These are phyloP conservation scores for Limnephilus marmoratus DNA, from an alignment of 2,888 invertebrate genomes.

Conservation along the genomic window DNA sequence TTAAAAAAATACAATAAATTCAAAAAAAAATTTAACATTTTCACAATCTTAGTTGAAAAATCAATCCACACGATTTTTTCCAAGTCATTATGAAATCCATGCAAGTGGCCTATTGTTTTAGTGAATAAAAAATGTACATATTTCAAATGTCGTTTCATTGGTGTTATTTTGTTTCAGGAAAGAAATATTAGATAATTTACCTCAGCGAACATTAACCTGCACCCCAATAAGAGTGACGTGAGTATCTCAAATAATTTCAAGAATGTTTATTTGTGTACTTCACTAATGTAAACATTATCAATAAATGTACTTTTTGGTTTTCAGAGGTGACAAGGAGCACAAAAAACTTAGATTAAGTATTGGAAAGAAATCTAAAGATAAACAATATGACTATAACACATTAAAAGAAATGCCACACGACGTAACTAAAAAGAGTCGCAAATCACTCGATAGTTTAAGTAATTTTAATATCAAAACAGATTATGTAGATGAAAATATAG, in stretches of 20 bases:
- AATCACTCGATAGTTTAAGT: constrained; percentile 48
- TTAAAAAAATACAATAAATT: too few species aligned
- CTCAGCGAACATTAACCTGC: constrained; percentile 79
- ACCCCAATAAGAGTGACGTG: constrained; percentile 80
- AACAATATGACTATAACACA: constrained; percentile 50
- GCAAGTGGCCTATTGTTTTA: too few species aligned
- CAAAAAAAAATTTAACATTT: too few species aligned
- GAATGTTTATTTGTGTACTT: background rate
- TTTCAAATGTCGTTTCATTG: background rate
- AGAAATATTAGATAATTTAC: constrained; percentile 79
- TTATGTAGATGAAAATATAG: constrained; percentile 36
- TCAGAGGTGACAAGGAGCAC: constrained; percentile 74
- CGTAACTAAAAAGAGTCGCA: constrained; percentile 28
- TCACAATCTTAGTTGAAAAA: too few species aligned
- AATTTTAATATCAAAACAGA: constrained; percentile 39
- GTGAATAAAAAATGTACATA: background rate
- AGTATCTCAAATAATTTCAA: constrained; percentile 69
- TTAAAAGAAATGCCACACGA: constrained; percentile 41
- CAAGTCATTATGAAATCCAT: too few species aligned
- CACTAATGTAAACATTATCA: background rate
- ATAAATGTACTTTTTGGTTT: constrained; percentile 24
- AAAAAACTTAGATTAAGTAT: constrained; percentile 74
- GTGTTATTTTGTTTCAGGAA: constrained; percentile 75
- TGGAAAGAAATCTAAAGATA: constrained; percentile 64
- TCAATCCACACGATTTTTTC: too few species aligned